phyloP scores from a whole-genome alignment of 2,797 vertebrate genomes.

The Dromococcyx pavoninus region DNA sequence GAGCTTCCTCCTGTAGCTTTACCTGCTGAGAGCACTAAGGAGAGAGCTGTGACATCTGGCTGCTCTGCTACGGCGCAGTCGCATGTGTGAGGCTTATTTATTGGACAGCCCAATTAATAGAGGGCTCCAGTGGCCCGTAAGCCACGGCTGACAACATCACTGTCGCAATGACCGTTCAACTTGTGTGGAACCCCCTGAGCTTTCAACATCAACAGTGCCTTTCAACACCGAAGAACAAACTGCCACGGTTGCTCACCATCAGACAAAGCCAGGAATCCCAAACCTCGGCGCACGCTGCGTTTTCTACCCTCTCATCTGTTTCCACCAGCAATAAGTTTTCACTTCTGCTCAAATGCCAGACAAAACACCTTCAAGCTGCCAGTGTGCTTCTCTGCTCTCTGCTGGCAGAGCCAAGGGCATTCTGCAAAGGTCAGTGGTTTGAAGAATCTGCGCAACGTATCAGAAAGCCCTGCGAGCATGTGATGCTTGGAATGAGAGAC shows the following conservation, averaged over 20 bases:
- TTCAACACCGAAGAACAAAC: background rate
- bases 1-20: background rate
- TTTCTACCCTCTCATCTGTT: background rate
- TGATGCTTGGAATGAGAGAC: background rate
- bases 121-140: background rate
- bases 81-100: background rate
- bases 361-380: constrained; percentile 57
- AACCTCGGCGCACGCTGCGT: fast-evolving
- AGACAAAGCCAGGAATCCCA: background rate
- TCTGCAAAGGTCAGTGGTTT: constrained; percentile 19
- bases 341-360: constrained; percentile 16
- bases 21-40: background rate
- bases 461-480: background rate
- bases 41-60: background rate
- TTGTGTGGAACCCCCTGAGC: background rate
- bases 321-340: background rate
- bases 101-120: background rate
- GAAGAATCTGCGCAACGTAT: background rate
- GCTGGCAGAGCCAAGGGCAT: constrained; percentile 21
- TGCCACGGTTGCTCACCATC: background rate
- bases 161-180: fast-evolving
- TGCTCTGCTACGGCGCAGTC: background rate
- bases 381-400: background rate
- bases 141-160: background rate
- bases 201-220: background rate